Percentiles rank a stretch among this genome's conserved stretches.
These are phyloP conservation scores for Chaitophorus viminalis DNA, from an alignment of 2,888 invertebrate species.

Conservation along the genomic window DNA sequence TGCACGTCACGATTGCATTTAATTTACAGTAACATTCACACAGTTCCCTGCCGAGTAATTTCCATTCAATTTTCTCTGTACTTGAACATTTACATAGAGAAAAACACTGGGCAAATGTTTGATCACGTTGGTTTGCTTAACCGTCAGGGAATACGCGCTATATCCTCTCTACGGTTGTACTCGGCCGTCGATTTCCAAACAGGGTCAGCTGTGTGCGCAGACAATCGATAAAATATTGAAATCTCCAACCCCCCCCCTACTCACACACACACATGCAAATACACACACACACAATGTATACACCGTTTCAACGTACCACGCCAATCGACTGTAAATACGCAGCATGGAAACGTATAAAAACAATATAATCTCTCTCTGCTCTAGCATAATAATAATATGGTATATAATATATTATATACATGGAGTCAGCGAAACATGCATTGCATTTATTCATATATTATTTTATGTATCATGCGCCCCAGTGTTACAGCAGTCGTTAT, in stretches of 20 bases:
- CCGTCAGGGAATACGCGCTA: neutral
- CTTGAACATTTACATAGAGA: neutral
- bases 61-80: neutral
- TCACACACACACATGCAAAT: neutral
- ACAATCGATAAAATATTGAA: constrained; percentile 36
- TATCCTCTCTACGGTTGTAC: neutral
- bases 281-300: neutral
- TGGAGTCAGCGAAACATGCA: neutral
- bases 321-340: constrained; percentile 8
- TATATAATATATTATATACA: neutral
- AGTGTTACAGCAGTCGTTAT: neutral
- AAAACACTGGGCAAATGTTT: neutral
- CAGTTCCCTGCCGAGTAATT: neutral
- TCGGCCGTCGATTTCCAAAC: neutral
- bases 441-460: constrained; percentile 1
- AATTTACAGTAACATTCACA: neutral
- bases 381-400: too few species aligned
- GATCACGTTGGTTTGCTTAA: neutral
- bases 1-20: neutral
- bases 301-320: neutral
- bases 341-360: neutral
- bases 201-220: neutral
- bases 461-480: neutral
- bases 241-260: neutral
- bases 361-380: neutral